Evolutionary conservation across 2,113 vertebrate species (phyloP).

Genomic region (Apistogramma diplotaenia): DNA sequence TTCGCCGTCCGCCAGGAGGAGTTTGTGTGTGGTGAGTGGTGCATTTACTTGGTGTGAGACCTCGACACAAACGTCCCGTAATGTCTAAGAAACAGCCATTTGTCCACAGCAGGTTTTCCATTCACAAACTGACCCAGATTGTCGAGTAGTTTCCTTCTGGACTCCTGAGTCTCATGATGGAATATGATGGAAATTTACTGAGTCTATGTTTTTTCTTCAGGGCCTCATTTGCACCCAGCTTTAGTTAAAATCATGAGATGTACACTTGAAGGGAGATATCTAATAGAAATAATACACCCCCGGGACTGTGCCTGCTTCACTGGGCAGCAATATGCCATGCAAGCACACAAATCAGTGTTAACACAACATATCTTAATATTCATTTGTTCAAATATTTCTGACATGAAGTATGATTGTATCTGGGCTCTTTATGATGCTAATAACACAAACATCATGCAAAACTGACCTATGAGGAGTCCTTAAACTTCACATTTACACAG

Average conservation of each 20-base stretch:
- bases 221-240: not conserved
- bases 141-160: constrained; percentile 22
- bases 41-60: constrained; percentile 23
- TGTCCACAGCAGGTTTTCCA: constrained; percentile 38
- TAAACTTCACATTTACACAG: not conserved
- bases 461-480: not conserved
- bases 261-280: not conserved
- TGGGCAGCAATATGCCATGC: too few relatives aligned
- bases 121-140: constrained; percentile 41
- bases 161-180: constrained; percentile 2
- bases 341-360: too few relatives aligned
- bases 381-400: too few relatives aligned
- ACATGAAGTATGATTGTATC: too few relatives aligned
- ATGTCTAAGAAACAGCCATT: constrained; percentile 25
- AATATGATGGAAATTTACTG: constrained; percentile 39
- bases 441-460: not conserved
- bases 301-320: too few relatives aligned
- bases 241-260: not conserved
- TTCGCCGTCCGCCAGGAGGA: constrained; percentile 86
- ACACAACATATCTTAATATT: too few relatives aligned
- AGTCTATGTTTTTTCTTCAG: not conserved
- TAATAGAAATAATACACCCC: too few relatives aligned
- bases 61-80: constrained; percentile 1
- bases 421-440: rapidly evolving
- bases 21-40: constrained; percentile 93